These are phyloP conservation scores for Cataglyphis albicans DNA, from an alignment of 2,888 invertebrate species.

Conservation along the genomic window DNA sequence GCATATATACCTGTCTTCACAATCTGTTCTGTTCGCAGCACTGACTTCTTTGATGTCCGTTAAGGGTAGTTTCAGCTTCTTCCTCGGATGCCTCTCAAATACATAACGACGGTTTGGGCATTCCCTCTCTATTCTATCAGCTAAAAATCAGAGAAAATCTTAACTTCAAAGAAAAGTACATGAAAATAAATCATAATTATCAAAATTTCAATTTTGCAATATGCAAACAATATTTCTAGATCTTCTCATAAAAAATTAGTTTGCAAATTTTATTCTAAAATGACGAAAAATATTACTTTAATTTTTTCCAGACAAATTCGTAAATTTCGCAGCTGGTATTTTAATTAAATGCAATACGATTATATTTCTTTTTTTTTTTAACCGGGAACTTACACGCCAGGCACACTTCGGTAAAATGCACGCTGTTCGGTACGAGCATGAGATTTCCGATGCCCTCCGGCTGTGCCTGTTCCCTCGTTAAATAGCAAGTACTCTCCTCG, in stretches of 20 bases:
- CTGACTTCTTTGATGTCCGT: slow-evolving; percentile 94
- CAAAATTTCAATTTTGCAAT: background rate
- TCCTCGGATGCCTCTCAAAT: slow-evolving; percentile 94
- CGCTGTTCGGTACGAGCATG: slow-evolving; percentile 95
- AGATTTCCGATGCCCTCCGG: slow-evolving; percentile 96
- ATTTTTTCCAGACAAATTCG: too few relatives aligned
- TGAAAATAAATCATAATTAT: background rate
- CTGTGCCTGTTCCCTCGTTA: slow-evolving; percentile 94
- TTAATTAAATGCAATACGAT: slow-evolving; percentile 11
- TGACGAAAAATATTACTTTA: background rate
- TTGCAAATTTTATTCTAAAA: background rate
- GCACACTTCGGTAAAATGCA: slow-evolving; percentile 96
- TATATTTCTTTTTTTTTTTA: background rate
- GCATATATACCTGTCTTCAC: slow-evolving; percentile 91
- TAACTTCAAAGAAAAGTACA: background rate
- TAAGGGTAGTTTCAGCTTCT: slow-evolving; percentile 92
- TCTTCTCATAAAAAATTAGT: background rate
- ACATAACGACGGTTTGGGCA: slow-evolving; percentile 95
- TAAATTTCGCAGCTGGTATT: background rate
- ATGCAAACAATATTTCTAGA: background rate
- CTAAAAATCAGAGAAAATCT: slow-evolving; percentile 84
- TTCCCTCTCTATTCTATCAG: slow-evolving; percentile 94
- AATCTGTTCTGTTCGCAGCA: slow-evolving; percentile 94
- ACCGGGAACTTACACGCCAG: slow-evolving; percentile 91
- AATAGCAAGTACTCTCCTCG: slow-evolving; percentile 95